Percentiles rank a stretch among this genome's conserved stretches.
Conservation (phyloP, 2,888 invertebrate species). For the Oscheius sp. region DNA sequence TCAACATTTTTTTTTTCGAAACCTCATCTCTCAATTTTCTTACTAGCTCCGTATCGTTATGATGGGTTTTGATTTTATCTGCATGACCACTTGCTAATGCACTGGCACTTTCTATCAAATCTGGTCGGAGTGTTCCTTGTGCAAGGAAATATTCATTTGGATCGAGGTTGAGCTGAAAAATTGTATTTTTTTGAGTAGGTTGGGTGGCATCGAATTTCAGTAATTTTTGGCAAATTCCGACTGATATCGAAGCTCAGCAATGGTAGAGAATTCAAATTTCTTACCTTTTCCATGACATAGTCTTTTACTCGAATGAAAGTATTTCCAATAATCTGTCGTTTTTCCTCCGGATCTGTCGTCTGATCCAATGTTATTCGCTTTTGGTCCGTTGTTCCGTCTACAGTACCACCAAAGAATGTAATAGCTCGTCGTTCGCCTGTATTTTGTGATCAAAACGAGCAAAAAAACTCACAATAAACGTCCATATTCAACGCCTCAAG, state of each 20-base stretch:
- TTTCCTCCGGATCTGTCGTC: conserved; percentile 87
- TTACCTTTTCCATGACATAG: conserved; percentile 48
- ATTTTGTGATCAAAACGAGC: conserved; percentile 14
- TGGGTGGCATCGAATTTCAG: too few relatives aligned
- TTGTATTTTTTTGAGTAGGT: not conserved
- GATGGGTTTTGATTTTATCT: conserved; percentile 97
- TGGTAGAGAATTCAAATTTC: conserved; percentile 19
- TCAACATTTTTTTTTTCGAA: not conserved
- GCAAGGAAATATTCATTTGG: conserved; percentile 76
- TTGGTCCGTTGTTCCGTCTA: too few relatives aligned
- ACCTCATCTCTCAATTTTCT: conserved; percentile 78
- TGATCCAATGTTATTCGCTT: too few relatives aligned
- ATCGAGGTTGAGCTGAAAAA: conserved; percentile 82
- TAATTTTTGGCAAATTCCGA: too few relatives aligned
- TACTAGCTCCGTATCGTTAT: conserved; percentile 96
- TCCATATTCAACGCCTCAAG: conserved; percentile 55
- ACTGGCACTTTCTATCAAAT: conserved; percentile 92
- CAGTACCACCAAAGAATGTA: conserved; percentile 56
- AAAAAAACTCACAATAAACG: conserved; percentile 48
- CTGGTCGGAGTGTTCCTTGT: conserved; percentile 87
- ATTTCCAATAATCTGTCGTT: conserved; percentile 97
- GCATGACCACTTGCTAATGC: conserved; percentile 84
- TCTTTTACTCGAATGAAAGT: conserved; percentile 84
- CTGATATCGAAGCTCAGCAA: too few relatives aligned
- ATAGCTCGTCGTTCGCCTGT: conserved; percentile 59